Conservation (phyloP, 2,113 vertebrate species). For the Platycercus adscitus region DNA sequence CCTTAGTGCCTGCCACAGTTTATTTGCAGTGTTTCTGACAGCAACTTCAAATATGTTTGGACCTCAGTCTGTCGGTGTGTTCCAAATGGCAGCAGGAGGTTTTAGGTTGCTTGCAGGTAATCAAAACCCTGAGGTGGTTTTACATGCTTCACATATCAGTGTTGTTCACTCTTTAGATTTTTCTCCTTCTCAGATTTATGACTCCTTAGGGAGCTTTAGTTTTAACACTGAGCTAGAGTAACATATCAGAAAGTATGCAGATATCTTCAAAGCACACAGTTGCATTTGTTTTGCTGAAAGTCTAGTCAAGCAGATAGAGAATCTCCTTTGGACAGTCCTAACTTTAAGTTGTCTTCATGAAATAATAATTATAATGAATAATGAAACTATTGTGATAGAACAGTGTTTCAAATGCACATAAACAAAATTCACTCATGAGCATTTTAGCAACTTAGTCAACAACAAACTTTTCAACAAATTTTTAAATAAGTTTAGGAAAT, state of each 20-base stretch:
- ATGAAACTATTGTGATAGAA: not conserved
- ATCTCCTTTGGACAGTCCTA: not conserved
- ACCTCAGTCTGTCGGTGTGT: not conserved
- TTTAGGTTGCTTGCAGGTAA: not conserved
- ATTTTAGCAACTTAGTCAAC: not conserved
- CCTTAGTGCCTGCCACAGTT: not conserved
- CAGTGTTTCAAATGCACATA: not conserved
- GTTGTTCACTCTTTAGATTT: not conserved
- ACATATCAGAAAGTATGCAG: not conserved
- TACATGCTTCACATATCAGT: not conserved
- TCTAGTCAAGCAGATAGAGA: not conserved
- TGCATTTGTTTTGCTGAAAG: not conserved
- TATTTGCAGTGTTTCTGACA: not conserved
- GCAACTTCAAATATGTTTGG: not conserved
- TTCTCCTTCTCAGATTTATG: not conserved
- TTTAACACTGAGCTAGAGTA: not conserved
- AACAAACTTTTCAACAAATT: not conserved
- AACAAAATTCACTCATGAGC: not conserved
- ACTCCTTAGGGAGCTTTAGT: not conserved
- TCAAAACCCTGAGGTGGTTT: not conserved
- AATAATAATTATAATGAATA: not conserved
- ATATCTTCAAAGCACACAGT: not conserved
- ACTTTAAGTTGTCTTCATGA: not conserved
- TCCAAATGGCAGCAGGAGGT: not conserved
- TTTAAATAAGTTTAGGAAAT: not conserved